Evolutionary conservation across 2,113 vertebrate species (phyloP).

Genomic region (Vimba vimba): DNA sequence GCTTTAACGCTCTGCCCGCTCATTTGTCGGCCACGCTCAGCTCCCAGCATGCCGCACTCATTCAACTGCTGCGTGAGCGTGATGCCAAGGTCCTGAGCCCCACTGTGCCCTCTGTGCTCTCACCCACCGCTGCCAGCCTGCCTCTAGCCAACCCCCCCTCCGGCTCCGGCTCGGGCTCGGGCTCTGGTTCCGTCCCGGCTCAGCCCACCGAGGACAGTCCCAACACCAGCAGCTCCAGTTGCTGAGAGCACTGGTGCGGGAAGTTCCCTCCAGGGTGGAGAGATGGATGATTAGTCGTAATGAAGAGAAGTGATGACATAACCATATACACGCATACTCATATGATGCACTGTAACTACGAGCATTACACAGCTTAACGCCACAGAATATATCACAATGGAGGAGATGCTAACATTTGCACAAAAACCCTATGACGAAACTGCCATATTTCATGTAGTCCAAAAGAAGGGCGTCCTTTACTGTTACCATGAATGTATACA

Average conservation of each 20-base stretch:
- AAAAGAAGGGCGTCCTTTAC: slow-evolving; percentile 59
- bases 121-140: slow-evolving; percentile 52
- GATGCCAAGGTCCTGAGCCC: slow-evolving; percentile 64
- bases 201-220: slow-evolving; percentile 83
- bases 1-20: slow-evolving; percentile 87
- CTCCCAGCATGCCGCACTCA: slow-evolving; percentile 91
- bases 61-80: slow-evolving; percentile 84
- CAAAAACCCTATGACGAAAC: slow-evolving; percentile 49
- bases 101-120: slow-evolving; percentile 44
- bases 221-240: slow-evolving; percentile 90
- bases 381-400: slow-evolving; percentile 54
- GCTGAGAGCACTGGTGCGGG: slow-evolving; percentile 72
- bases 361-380: slow-evolving; percentile 63
- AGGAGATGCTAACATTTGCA: slow-evolving; percentile 57
- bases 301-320: background rate
- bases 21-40: slow-evolving; percentile 89
- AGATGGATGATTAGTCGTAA: slow-evolving; percentile 37
- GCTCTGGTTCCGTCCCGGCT: slow-evolving; percentile 42
- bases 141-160: slow-evolving; percentile 55
- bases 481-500: slow-evolving; percentile 77
- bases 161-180: slow-evolving; percentile 54
- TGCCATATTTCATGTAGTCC: slow-evolving; percentile 62
- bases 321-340: slow-evolving; percentile 27
- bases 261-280: background rate
- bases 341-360: slow-evolving; percentile 60